Percentiles rank a stretch among this genome's conserved stretches.
These are phyloP conservation scores for Hecatera dysodea DNA, from an alignment of 2,888 invertebrate species.

Conservation along the genomic window DNA sequence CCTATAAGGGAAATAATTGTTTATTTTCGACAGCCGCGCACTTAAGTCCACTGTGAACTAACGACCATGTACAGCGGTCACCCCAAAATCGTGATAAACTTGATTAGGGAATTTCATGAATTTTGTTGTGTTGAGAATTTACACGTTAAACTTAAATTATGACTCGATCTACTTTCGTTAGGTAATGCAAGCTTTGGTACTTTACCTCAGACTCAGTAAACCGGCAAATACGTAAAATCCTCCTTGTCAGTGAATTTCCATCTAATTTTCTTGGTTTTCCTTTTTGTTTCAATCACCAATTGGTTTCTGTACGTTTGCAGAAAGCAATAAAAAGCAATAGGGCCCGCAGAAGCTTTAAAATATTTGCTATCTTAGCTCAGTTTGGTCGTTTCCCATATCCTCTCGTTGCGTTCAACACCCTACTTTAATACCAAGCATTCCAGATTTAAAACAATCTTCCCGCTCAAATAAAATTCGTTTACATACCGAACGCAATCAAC, in stretches of 20 bases:
- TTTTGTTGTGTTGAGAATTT: constrained; percentile 39
- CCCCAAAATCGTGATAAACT: constrained; percentile 59
- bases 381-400: background rate
- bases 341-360: background rate
- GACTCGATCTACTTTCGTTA: background rate
- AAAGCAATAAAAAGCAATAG: background rate
- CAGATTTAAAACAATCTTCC: constrained; percentile 62
- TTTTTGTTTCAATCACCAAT: background rate
- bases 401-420: constrained; percentile 9
- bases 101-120: constrained; percentile 71
- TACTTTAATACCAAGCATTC: constrained; percentile 47
- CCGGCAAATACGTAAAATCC: too few species aligned
- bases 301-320: background rate
- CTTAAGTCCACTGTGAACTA: constrained; percentile 77
- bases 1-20: constrained; percentile 88
- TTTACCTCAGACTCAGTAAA: background rate
- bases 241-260: too few species aligned
- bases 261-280: too few species aligned
- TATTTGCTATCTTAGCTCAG: background rate
- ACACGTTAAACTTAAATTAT: constrained; percentile 12
- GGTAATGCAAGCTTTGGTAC: too few species aligned
- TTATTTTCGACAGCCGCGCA: constrained; percentile 87
- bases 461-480: constrained; percentile 58
- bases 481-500: constrained; percentile 63
- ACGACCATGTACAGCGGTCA: constrained; percentile 74